phyloP scores from a whole-genome alignment of 2,113 vertebrate genomes.

The Hypomesus transpacificus region DNA sequence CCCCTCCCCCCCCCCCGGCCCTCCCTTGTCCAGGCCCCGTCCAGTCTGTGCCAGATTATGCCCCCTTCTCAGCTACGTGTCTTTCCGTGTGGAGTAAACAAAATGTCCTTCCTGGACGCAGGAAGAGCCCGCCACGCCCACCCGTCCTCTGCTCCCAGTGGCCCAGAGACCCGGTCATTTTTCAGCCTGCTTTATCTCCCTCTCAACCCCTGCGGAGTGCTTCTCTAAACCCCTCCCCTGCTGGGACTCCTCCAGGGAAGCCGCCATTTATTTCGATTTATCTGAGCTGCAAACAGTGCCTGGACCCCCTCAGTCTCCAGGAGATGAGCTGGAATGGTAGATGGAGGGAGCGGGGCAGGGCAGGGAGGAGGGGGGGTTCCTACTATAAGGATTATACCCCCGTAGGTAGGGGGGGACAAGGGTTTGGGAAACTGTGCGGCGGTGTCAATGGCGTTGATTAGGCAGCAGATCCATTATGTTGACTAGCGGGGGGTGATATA shows the following conservation, averaged over 20 bases:
- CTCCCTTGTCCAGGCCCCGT: too few species aligned
- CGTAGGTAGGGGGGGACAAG: slow-evolving; percentile 9
- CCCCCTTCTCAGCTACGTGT: not conserved
- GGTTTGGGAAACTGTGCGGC: not conserved
- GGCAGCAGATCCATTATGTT: slow-evolving; percentile 19
- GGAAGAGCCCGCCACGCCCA: slow-evolving; percentile 10
- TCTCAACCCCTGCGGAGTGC: not conserved
- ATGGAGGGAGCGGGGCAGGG: too few species aligned
- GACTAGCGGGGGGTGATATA: slow-evolving; percentile 11
- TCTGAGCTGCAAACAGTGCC: slow-evolving; percentile 25
- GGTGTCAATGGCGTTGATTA: not conserved
- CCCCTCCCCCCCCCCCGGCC: not conserved
- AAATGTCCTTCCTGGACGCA: not conserved
- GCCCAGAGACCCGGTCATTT: not conserved
- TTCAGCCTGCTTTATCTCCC: not conserved
- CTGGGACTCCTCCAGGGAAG: slow-evolving; percentile 4
- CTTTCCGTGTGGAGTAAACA: not conserved
- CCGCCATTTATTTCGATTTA: slow-evolving; percentile 41
- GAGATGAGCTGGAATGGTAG: not conserved
- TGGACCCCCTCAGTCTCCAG: slow-evolving; percentile 11
- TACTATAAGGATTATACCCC: slow-evolving; percentile 34
- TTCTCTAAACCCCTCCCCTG: slow-evolving; percentile 7
- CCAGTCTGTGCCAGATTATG: too few species aligned
- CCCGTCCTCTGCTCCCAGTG: not conserved
- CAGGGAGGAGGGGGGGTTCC: not conserved